Conservation (phyloP, 2,888 invertebrate genomes). For the Eurois occulta region DNA sequence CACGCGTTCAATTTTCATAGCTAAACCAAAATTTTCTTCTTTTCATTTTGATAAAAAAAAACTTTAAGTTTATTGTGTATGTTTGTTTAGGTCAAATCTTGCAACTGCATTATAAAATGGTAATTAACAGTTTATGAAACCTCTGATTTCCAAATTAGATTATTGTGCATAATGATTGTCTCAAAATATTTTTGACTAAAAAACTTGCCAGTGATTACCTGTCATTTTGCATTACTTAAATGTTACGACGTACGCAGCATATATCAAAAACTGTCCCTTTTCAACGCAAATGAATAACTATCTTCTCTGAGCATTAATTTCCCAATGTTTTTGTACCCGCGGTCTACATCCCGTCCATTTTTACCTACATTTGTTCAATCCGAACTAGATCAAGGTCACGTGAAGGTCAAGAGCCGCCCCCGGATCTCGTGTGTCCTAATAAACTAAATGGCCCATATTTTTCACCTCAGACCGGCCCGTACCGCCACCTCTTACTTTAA, state of each 20-base stretch:
- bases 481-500: neutral
- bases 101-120: too few relatives aligned
- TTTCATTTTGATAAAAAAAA: neutral
- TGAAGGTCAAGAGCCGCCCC: conserved; percentile 48
- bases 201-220: neutral
- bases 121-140: too few relatives aligned
- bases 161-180: neutral
- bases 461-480: neutral
- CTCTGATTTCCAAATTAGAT: neutral
- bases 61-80: neutral
- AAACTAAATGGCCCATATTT: conserved; percentile 38
- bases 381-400: conserved; percentile 52
- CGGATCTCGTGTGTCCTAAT: conserved; percentile 40
- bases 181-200: neutral
- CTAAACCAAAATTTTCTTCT: neutral
- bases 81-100: neutral
- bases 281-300: neutral
- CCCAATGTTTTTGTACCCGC: neutral
- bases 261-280: neutral
- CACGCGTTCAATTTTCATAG: neutral
- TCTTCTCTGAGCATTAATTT: neutral
- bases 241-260: neutral
- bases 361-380: conserved; percentile 14
- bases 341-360: conserved; percentile 26
- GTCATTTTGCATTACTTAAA: neutral